Evolutionary conservation across 2,113 vertebrate species (phyloP), one percentile per base, ranked within the genome.

Genomic region (Numenius arquata): DNA sequence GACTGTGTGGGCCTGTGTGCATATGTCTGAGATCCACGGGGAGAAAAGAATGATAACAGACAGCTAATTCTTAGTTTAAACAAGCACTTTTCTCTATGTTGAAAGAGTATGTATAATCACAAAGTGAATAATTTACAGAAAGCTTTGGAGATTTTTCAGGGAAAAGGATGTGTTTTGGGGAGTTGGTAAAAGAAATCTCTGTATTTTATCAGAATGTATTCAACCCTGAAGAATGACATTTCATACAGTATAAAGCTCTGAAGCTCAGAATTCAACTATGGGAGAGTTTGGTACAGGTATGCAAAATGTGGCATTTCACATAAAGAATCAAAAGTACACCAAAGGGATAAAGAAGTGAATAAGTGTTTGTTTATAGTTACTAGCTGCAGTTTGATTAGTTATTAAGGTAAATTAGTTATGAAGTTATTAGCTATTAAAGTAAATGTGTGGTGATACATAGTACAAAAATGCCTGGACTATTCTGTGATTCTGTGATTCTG

Each of bases 211-310:
- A 78, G 84, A 41, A 91, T 32, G 48, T 75, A 22, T 73, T 94
- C 66, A 75, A 82, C 52, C 80, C 84, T 94, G 89, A 81, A 84
- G 80, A 92, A 85, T 87, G 87, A n/a, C 74, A 65, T 94, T 92
- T 85, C 56, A 18, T 63, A 20, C 29, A 63, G 40, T 5, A 9
- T 16, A 55, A 63, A 90, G 45, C 62, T 89, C 81, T 70, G 62
- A 94, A 58, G 62, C 78, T 88, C 70, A 78, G 45, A 66, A 83
- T 73, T 82, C 45, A 62, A 1, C 87, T 68, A 7, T 4, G 61
- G 43, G 23, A 83, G 75, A 75, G 45, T 74, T 90, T 45, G 79
- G 72, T 48, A 93, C 6, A 74, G 77, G 90, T 56, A 78, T 82
- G 86, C 61, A 88, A 84, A 92, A 78, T 9, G 26, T 90, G 75